Conservation (phyloP, 2,888 invertebrate species). For the Hirtodrosophila duncani region DNA sequence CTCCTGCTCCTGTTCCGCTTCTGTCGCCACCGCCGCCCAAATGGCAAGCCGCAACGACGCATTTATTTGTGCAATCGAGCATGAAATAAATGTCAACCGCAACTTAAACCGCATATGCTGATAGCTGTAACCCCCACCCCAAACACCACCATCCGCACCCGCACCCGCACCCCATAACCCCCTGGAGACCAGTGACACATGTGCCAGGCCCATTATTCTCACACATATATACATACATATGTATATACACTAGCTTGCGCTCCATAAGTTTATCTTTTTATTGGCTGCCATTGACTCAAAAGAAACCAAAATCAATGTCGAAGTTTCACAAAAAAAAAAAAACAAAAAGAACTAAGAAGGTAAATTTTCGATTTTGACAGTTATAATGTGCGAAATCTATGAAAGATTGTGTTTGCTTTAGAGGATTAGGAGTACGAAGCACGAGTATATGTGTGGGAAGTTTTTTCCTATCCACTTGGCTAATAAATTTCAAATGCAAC, state of each 20-base stretch:
- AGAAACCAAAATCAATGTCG: constrained; percentile 39
- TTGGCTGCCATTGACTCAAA: constrained; percentile 47
- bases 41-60: constrained; percentile 59
- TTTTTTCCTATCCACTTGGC: constrained; percentile 47
- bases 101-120: constrained; percentile 71
- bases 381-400: constrained; percentile 50
- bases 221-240: constrained; percentile 5
- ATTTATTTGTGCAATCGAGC: constrained; percentile 72
- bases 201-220: background rate
- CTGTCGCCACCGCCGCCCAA: constrained; percentile 21
- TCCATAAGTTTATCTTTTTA: constrained; percentile 59
- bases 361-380: constrained; percentile 28
- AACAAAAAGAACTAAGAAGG: too few species aligned
- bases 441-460: constrained; percentile 3
- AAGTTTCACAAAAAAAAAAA: too few species aligned
- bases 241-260: background rate
- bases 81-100: constrained; percentile 72
- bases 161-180: background rate
- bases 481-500: constrained; percentile 71
- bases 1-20: background rate
- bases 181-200: constrained; percentile 31
- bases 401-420: too few species aligned
- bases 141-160: background rate
- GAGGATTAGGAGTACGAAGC: constrained; percentile 10
- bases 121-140: constrained; percentile 42